phyloP scores from a whole-genome alignment of 1,140 invertebrate species.

The Drosophila leontia region DNA sequence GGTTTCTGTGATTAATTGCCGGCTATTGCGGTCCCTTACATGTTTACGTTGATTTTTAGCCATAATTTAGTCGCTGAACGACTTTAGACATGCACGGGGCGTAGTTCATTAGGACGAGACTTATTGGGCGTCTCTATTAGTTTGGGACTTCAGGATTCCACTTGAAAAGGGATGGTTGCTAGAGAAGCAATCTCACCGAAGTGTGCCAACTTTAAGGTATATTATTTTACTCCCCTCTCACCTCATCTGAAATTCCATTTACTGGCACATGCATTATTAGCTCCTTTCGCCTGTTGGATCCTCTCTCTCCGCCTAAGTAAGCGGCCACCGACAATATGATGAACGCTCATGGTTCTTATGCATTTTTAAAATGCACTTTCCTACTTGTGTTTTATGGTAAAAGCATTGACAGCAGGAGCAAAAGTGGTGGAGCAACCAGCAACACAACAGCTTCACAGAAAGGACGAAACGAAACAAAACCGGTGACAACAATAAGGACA shows the following conservation, averaged over 20 bases:
- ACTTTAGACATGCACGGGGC: slow-evolving; percentile 62
- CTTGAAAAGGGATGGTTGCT: neutral
- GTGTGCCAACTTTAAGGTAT: slow-evolving; percentile 30
- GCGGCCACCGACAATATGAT: slow-evolving; percentile 59
- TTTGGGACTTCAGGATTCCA: slow-evolving; percentile 6
- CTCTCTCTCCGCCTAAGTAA: slow-evolving; percentile 38
- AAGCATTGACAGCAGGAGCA: slow-evolving; percentile 66
- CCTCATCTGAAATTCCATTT: slow-evolving; percentile 69
- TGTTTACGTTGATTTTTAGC: slow-evolving; percentile 71
- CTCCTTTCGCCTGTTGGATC: slow-evolving; percentile 10
- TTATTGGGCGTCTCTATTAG: slow-evolving; percentile 42
- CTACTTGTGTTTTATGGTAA: slow-evolving; percentile 67
- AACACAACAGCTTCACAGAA: slow-evolving; percentile 23
- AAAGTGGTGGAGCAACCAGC: slow-evolving; percentile 2
- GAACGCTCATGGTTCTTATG: slow-evolving; percentile 69
- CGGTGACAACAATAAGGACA: slow-evolving; percentile 46
- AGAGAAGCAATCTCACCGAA: neutral
- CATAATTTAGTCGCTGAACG: slow-evolving; percentile 60
- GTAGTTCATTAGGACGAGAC: slow-evolving; percentile 66
- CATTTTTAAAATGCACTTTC: slow-evolving; percentile 81
- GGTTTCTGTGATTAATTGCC: slow-evolving; percentile 73
- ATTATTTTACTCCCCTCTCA: slow-evolving; percentile 27
- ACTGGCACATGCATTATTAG: slow-evolving; percentile 54
- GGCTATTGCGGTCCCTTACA: slow-evolving; percentile 52
- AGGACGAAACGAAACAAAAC: slow-evolving; percentile 19